Evolutionary conservation across 2,888 invertebrate genomes (phyloP), one percentile per base, ranked within the genome.

Genomic region (Hydropsyche betteni): DNA sequence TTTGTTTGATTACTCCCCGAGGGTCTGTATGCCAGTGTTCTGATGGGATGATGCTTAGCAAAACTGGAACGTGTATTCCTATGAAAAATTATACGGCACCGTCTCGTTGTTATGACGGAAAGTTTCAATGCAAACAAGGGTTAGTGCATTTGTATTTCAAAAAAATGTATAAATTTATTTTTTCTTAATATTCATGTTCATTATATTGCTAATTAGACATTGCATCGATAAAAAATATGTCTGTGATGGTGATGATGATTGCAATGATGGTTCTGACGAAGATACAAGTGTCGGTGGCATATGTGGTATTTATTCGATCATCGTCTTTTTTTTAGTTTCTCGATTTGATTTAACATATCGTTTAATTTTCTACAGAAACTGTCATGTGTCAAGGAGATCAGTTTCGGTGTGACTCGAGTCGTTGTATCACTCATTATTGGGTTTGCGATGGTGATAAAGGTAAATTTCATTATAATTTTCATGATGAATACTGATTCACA

Each of bases 161-260:
- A 64, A 74, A 64, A 0, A 44, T 58, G 8, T 61, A 61, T 77
- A 10, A 44, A 44, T 44, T 6, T 44, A 8, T 44, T 44, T 8
- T 44, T 6, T 44, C 44, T 76, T 16, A 33, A 36, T 44, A 61
- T 61, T 71, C 75, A 38, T 74, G 6, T 24, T 76, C 80, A 24
- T 24, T 2, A 24, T 24, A 24, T 24, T 24, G 24, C 1, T 24
- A 24, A 24, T 24, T 24, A 88, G 89, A 16, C 87, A 90, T 75
- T 97, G 96, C 83, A 90, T 96, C 77, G 90, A 91, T 74, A 85
- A 86, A 74, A 87, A 89, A 80, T 91, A 90, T 82, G 83, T 92
- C 74, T 95, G 95, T 83, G 93, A 95, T 85, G 93, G 92, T 0
- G 89, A 91, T 80, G 86, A 87, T 72, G 93, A 95, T 84, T 95